Conservation (phyloP, 2,113 vertebrate genomes). For the Fukomys damarensis region DNA sequence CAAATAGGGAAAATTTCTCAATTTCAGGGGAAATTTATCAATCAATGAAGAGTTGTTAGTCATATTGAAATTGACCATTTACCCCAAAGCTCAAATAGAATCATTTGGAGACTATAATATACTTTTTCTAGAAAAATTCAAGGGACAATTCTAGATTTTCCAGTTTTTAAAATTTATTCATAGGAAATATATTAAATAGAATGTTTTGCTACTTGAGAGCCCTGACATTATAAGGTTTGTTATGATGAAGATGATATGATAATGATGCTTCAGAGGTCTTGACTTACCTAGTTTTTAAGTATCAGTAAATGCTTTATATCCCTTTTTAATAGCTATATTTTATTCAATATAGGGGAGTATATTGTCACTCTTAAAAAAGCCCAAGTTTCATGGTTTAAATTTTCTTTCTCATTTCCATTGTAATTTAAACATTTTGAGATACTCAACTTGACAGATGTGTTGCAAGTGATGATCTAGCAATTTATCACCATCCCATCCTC, state of each 20-base stretch:
- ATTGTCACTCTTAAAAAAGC: background rate
- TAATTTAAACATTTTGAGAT: background rate
- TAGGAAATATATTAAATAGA: background rate
- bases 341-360: background rate
- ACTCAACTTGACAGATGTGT: background rate
- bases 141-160: background rate
- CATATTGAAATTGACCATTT: background rate
- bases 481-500: background rate
- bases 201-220: background rate
- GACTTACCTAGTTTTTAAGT: background rate
- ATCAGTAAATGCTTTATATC: background rate
- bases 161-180: background rate
- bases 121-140: background rate
- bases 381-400: background rate
- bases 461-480: background rate
- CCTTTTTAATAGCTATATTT: background rate
- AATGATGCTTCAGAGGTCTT: background rate
- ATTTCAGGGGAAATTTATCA: background rate
- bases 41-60: background rate
- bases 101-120: background rate
- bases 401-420: background rate
- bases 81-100: background rate
- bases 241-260: background rate
- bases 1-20: too few species aligned
- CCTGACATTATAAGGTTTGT: accelerated